Percentiles rank a stretch among this genome's conserved stretches.
These are phyloP conservation scores for Sminthurides bifidus DNA, from an alignment of 1,140 invertebrate species.

Conservation along the genomic window DNA sequence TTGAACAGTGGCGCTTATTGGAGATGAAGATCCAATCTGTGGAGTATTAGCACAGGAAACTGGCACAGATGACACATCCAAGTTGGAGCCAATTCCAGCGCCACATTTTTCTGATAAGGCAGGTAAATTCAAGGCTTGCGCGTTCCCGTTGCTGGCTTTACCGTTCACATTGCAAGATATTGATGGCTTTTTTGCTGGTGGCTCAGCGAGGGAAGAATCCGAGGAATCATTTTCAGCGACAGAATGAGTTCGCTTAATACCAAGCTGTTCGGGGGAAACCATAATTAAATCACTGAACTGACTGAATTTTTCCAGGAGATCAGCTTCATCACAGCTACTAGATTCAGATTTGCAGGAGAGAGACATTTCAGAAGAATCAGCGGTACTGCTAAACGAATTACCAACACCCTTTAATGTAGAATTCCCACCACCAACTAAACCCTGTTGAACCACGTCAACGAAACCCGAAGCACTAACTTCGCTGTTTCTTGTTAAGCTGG, in stretches of 20 bases:
- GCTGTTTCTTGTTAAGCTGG: too few relatives aligned
- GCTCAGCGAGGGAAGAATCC: background rate
- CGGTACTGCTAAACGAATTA: background rate
- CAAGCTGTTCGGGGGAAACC: slow-evolving; percentile 31
- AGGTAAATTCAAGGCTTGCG: too few relatives aligned
- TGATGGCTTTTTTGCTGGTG: slow-evolving; percentile 28
- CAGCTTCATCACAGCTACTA: slow-evolving; percentile 24
- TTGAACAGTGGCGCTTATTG: too few relatives aligned
- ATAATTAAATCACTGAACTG: slow-evolving; percentile 33
- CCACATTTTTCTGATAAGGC: too few relatives aligned
- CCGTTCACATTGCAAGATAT: slow-evolving; percentile 17
- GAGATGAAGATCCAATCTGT: too few relatives aligned
- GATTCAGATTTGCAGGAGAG: too few relatives aligned
- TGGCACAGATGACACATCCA: too few relatives aligned
- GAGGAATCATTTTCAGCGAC: slow-evolving; percentile 2
- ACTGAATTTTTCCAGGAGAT: slow-evolving; percentile 32
- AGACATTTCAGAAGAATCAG: slow-evolving; percentile 1
- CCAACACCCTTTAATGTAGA: too few relatives aligned
- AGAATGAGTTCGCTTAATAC: slow-evolving; percentile 32
- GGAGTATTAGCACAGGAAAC: too few relatives aligned
- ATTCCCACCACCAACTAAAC: slow-evolving; percentile 6
- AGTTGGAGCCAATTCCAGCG: too few relatives aligned
- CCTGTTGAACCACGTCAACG: too few relatives aligned
- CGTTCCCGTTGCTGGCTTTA: too few relatives aligned
- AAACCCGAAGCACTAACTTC: background rate